Conservation (phyloP, 2,888 invertebrate genomes). For the Agriopis aurantiaria region DNA sequence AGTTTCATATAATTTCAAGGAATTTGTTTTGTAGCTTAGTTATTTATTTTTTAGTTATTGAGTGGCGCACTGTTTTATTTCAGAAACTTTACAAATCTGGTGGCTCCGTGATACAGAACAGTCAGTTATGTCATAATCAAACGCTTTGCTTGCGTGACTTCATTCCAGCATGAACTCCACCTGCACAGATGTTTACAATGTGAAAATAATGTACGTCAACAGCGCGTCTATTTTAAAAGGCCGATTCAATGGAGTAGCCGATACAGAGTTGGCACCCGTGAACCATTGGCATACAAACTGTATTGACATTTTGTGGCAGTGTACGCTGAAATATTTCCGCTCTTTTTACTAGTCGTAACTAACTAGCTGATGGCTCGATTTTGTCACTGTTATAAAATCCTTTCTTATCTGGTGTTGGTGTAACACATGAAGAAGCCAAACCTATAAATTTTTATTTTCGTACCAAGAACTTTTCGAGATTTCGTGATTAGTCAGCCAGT, state of each 20-base stretch:
- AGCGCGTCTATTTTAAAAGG: conserved; percentile 32
- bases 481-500: no score
- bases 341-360: background rate
- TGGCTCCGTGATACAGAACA: background rate
- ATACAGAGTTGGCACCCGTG: conserved; percentile 27
- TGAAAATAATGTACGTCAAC: conserved; percentile 30
- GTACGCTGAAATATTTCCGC: background rate
- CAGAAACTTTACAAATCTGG: background rate
- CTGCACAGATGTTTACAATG: conserved; percentile 29
- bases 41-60: no score
- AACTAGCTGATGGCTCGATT: no score
- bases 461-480: no score
- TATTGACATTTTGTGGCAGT: conserved; percentile 11
- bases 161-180: conserved; percentile 6
- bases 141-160: conserved; percentile 2
- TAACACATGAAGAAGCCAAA: no score
- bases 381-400: no score
- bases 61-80: no score
- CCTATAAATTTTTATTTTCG: no score
- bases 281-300: conserved; percentile 24
- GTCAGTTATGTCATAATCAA: background rate
- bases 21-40: no score
- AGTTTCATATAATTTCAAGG: no score
- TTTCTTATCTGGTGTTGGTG: no score
- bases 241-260: conserved; percentile 25